Evolutionary conservation across 2,797 vertebrate species (phyloP).

Genomic region (Notoglanidium macrostoma): DNA sequence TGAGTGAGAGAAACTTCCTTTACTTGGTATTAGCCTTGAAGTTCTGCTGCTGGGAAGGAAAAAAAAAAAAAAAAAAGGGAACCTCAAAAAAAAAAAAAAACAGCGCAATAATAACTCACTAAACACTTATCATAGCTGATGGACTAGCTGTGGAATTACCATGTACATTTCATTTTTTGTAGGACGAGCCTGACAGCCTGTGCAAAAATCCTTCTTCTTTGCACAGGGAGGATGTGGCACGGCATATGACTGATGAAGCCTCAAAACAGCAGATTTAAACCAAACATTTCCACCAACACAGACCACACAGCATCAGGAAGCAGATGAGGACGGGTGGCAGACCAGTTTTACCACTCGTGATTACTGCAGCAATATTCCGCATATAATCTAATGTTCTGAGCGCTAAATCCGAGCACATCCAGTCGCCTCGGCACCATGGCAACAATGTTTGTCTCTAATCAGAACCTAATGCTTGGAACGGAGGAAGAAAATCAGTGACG

Average conservation of each 20-base stretch:
- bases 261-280: conserved; percentile 4
- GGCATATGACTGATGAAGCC: background rate
- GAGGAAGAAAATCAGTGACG: conserved; percentile 29
- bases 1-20: background rate
- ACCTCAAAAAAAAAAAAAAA: background rate
- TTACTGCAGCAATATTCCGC: conserved; percentile 20
- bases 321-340: background rate
- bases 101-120: background rate
- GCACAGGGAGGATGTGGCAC: background rate
- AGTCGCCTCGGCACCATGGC: conserved; percentile 40
- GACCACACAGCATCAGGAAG: conserved; percentile 32
- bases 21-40: background rate
- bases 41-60: background rate
- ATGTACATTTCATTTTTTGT: background rate
- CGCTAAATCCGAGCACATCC: conserved; percentile 28
- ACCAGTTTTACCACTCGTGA: conserved; percentile 24
- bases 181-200: background rate
- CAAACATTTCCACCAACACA: background rate
- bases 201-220: background rate
- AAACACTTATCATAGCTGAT: background rate
- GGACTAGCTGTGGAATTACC: background rate
- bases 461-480: conserved; percentile 7
- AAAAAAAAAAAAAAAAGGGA: background rate
- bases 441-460: conserved; percentile 38
- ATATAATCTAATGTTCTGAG: conserved; percentile 42